Percentiles rank a stretch among this genome's conserved stretches.
Evolutionary conservation across 2,797 vertebrate genomes (phyloP).

Genomic region (Parotocinclus haroldoi): DNA sequence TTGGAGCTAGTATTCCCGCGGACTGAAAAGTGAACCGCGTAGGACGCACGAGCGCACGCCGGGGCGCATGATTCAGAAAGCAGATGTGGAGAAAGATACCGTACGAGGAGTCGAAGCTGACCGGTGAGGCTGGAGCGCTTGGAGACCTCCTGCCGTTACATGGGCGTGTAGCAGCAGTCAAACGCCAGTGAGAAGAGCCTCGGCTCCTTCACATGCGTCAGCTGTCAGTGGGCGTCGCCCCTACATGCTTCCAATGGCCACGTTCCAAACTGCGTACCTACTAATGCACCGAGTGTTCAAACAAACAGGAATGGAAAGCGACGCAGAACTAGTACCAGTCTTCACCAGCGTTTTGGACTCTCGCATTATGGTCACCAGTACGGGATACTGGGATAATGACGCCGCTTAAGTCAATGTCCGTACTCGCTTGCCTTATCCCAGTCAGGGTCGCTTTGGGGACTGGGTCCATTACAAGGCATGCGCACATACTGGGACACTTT

Average conservation of each 20-base stretch:
- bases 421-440: too few species aligned
- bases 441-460: too few species aligned
- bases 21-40: neutral
- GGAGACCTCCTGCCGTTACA: neutral
- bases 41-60: neutral
- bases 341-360: too few species aligned
- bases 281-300: neutral
- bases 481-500: too few species aligned
- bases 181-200: neutral
- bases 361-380: too few species aligned
- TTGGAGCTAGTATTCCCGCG: constrained; percentile 3
- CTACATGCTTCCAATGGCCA: constrained; percentile 17
- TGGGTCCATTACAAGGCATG: too few species aligned
- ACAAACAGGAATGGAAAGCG: too few species aligned
- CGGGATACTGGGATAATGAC: too few species aligned
- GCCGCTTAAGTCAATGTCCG: too few species aligned
- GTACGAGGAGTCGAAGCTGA: neutral
- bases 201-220: constrained; percentile 17
- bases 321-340: too few species aligned
- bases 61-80: neutral
- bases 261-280: constrained; percentile 7
- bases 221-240: constrained; percentile 59
- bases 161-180: constrained; percentile 1
- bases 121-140: neutral
- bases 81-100: neutral